Conservation (phyloP, 2,113 vertebrate species). For the Todiramphus chloris region DNA sequence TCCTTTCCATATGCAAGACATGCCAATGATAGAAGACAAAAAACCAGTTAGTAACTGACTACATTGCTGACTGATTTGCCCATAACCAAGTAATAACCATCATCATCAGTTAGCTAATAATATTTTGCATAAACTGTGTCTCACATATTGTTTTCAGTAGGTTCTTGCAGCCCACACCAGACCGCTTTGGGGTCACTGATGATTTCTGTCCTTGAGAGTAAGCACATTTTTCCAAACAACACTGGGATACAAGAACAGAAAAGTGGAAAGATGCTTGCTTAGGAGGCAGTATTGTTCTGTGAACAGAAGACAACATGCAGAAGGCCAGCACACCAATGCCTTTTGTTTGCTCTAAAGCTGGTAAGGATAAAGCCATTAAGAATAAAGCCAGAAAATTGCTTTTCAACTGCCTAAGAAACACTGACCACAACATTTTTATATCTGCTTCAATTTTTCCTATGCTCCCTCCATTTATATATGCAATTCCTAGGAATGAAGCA, state of each 20-base stretch:
- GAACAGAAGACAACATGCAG: not conserved
- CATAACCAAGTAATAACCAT: not conserved
- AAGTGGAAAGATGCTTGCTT: not conserved
- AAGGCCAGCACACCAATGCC: not conserved
- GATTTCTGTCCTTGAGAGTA: not conserved
- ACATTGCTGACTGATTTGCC: not conserved
- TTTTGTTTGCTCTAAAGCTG: not conserved
- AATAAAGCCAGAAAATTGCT: not conserved
- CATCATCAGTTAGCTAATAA: not conserved
- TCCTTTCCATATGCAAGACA: not conserved
- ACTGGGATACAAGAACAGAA: not conserved
- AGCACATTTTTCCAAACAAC: not conserved
- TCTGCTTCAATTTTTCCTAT: not conserved
- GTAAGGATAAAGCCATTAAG: not conserved
- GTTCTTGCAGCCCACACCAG: not conserved
- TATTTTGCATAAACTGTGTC: not conserved
- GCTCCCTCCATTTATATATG: not conserved
- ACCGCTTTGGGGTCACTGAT: not conserved
- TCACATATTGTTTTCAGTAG: not conserved
- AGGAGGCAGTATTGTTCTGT: not conserved
- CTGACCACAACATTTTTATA: not conserved
- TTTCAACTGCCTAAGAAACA: not conserved
- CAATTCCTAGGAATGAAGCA: not conserved
- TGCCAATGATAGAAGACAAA: not conserved
- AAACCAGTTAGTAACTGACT: not conserved